phyloP scores from a whole-genome alignment of 2,797 vertebrate species.

The Synanceia verrucosa region DNA sequence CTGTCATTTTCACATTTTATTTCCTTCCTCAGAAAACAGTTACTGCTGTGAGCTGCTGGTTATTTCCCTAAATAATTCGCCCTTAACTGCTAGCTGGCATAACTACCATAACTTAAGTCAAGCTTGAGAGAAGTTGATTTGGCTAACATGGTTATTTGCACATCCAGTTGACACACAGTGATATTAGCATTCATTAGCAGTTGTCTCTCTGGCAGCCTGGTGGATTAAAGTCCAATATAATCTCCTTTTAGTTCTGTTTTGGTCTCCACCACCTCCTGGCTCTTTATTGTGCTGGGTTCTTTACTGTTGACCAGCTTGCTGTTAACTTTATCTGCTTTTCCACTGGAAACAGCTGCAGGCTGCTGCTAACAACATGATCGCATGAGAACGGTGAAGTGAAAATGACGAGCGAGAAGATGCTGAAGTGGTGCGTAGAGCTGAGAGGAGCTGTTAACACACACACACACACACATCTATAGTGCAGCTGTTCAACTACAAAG shows the following conservation, averaged over 20 bases:
- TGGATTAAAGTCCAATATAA: neutral
- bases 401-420: neutral
- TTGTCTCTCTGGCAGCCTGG: neutral
- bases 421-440: neutral
- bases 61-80: neutral
- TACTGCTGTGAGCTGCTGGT: neutral
- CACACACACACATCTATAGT: neutral
- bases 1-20: neutral
- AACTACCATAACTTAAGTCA: neutral
- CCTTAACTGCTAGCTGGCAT: neutral
- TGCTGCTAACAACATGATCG: neutral
- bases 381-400: neutral
- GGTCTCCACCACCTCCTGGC: neutral
- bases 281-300: neutral
- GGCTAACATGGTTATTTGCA: neutral
- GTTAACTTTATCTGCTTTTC: neutral
- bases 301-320: neutral
- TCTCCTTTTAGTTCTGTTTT: neutral
- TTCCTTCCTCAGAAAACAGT: neutral
- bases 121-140: conserved; percentile 2
- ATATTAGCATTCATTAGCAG: neutral
- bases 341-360: neutral
- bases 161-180: neutral
- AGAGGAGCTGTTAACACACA: neutral
- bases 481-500: conserved; percentile 14